phyloP scores from a whole-genome alignment of 2,888 invertebrate genomes.

The Elmis aenea region DNA sequence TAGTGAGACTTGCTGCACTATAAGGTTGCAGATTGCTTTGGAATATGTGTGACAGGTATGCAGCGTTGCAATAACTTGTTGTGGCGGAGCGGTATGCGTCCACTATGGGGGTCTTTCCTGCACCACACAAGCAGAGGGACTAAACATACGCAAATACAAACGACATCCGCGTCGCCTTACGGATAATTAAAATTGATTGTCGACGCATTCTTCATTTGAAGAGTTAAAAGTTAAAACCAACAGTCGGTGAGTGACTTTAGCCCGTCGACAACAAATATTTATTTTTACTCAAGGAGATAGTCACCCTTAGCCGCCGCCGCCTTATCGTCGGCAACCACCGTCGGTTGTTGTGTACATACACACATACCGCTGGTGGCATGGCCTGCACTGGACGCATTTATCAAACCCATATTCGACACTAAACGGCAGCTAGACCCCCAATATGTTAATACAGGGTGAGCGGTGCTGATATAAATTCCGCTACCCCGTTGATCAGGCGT shows the following conservation, averaged over 20 bases:
- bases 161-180: neutral
- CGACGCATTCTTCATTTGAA: neutral
- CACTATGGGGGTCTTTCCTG: slow-evolving; percentile 17
- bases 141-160: slow-evolving; percentile 6
- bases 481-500: slow-evolving; percentile 17
- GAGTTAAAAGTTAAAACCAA: neutral
- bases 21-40: slow-evolving; percentile 15
- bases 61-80: slow-evolving; percentile 13
- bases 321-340: neutral
- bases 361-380: no score
- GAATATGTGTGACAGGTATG: slow-evolving; percentile 18
- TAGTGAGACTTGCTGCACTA: slow-evolving; percentile 9
- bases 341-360: neutral
- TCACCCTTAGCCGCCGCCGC: neutral
- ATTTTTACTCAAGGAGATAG: neutral
- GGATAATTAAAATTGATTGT: slow-evolving; percentile 5
- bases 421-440: slow-evolving; percentile 6
- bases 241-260: no score
- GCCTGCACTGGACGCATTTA: no score
- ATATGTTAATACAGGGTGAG: slow-evolving; percentile 6
- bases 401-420: neutral
- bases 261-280: no score
- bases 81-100: slow-evolving; percentile 14
- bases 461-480: slow-evolving; percentile 16
- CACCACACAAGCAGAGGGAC: slow-evolving; percentile 18